These are phyloP conservation scores for Cynaeus angustus DNA, from an alignment of 2,888 invertebrate genomes.

Conservation along the genomic window DNA sequence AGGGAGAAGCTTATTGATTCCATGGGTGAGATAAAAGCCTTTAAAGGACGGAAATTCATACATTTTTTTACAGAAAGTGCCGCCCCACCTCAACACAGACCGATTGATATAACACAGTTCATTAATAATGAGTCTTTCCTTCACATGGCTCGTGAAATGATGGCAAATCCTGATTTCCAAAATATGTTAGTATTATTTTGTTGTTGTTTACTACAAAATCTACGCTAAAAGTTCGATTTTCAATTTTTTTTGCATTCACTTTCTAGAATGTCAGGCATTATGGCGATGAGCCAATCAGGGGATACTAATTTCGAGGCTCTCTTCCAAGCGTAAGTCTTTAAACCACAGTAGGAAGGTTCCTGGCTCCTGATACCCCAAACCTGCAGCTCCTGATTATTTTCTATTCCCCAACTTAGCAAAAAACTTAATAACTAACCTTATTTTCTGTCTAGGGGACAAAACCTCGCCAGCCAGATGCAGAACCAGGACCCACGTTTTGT, in stretches of 20 bases:
- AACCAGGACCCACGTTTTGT: slow-evolving; percentile 87
- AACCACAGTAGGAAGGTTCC: not conserved
- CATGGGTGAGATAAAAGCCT: slow-evolving; percentile 52
- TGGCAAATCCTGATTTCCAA: slow-evolving; percentile 89
- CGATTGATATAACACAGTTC: slow-evolving; percentile 78
- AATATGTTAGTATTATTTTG: slow-evolving; percentile 73
- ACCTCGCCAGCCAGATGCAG: slow-evolving; percentile 88
- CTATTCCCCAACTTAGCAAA: not conserved
- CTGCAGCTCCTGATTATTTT: not conserved
- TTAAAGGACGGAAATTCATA: not conserved
- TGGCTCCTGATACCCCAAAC: slow-evolving; percentile 3
- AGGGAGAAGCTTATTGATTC: slow-evolving; percentile 75
- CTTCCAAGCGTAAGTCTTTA: slow-evolving; percentile 64
- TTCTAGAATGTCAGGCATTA: slow-evolving; percentile 67
- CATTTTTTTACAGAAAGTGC: slow-evolving; percentile 56
- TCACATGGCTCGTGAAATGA: slow-evolving; percentile 89
- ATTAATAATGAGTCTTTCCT: slow-evolving; percentile 88
- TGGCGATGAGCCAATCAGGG: slow-evolving; percentile 63
- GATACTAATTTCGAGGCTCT: slow-evolving; percentile 65
- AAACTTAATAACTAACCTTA: not conserved
- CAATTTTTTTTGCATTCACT: not conserved
- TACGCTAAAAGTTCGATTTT: not conserved
- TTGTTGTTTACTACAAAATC: slow-evolving; percentile 1
- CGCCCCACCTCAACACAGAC: slow-evolving; percentile 57
- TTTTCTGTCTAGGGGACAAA: slow-evolving; percentile 77